Evolutionary conservation across 2,113 vertebrate species (phyloP), one percentile per base, ranked within the genome.

Genomic region (Xenopus borealis): DNA sequence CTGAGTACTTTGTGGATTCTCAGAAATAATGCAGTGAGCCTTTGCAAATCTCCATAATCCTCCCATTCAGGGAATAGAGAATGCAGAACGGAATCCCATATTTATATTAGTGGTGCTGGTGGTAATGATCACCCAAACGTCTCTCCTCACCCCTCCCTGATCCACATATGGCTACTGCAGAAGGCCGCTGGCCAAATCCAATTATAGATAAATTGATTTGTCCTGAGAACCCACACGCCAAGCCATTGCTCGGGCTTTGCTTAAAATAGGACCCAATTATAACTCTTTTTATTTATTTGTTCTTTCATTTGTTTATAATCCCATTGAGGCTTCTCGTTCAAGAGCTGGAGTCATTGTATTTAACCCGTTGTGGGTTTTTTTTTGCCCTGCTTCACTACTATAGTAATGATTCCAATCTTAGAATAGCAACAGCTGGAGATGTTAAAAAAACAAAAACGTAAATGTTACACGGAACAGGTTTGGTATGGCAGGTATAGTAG

Each of bases 121-220:
- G 14, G 12, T 67, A 67, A 66, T 67, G 53, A 67, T 68, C 44
- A 30, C 44, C 44, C n/a, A 4, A 61, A 53, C n/a, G 63, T 62
- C 55, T 53, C 12, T 4, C 64, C 55, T 40, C 64, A 19, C 55
- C 4, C 17, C 44, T 45, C 33, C 67, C 55, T 53, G 10, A 33
- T 46, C 13, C 23, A 33, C 66, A 69, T 62, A 53, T 47, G 57
- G 72, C 65, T 52, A 50, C 67, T 9, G 47, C 55, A 18, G 23
- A 50, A 57, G 33, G 16, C 72, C 30, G 8, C 20, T 62, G 52
- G 64, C 65, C 72, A 75, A 75, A 75, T 75, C 65, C 65, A 75
- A 75, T 75, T 75, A 75, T 75, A 75, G 66, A 75, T 62, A 69
- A 75, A 75, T 75, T 68, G 66, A 75, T 75, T 69, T 62, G 12